phyloP scores from a whole-genome alignment of 1,140 invertebrate genomes.

The Penaeus japonicus region DNA sequence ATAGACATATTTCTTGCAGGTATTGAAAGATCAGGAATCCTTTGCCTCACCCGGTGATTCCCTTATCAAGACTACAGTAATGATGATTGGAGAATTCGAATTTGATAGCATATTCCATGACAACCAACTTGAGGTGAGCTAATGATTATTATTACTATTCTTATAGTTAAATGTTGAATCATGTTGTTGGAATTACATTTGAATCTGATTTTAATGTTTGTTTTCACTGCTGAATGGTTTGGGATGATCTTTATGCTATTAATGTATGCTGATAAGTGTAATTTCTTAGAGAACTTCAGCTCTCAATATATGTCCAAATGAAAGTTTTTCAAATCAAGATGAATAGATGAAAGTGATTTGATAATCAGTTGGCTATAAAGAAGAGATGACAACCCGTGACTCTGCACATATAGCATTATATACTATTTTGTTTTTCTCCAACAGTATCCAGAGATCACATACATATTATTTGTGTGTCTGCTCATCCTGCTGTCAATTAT shows the following conservation, averaged over 20 bases:
- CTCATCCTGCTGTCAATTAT: constrained; percentile 83
- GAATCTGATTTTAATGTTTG: too few relatives aligned
- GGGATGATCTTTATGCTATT: background rate
- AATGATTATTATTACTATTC: background rate
- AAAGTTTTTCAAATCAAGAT: too few relatives aligned
- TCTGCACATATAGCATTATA: background rate
- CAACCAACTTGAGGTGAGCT: constrained; percentile 63
- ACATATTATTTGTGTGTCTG: constrained; percentile 79
- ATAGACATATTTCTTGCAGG: constrained; percentile 18
- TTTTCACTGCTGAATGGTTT: too few relatives aligned
- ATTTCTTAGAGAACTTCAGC: background rate
- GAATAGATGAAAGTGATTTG: background rate
- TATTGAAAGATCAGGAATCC: constrained; percentile 42
- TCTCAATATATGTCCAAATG: background rate
- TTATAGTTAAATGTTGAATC: background rate
- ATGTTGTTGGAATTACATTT: background rate
- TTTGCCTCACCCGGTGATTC: constrained; percentile 64
- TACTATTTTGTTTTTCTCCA: constrained; percentile 59
- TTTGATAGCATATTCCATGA: constrained; percentile 83
- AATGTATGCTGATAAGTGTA: background rate
- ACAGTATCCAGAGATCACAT: constrained; percentile 69
- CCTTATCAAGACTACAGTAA: constrained; percentile 84
- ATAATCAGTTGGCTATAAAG: background rate
- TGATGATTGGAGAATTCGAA: constrained; percentile 88
- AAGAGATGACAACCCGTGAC: background rate